phyloP scores from a whole-genome alignment of 2,888 invertebrate genomes.

The Acleris holmiana region DNA sequence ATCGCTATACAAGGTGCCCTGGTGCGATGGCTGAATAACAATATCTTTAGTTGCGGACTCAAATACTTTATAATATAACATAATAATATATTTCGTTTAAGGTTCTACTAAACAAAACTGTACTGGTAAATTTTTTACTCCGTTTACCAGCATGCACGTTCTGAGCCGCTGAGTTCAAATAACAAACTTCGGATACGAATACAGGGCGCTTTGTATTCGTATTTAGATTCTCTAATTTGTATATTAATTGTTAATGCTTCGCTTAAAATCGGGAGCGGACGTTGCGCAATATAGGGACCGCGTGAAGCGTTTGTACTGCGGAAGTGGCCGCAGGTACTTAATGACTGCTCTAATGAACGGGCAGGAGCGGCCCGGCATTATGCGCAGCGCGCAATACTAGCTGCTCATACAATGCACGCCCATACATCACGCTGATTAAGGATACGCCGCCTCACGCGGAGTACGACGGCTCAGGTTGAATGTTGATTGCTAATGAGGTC shows the following conservation, averaged over 20 bases:
- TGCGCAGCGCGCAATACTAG: slow-evolving; percentile 55
- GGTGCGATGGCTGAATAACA: slow-evolving; percentile 20
- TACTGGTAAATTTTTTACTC: not conserved
- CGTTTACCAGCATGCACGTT: not conserved
- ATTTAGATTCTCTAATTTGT: slow-evolving; percentile 37
- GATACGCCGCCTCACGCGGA: slow-evolving; percentile 11
- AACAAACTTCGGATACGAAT: not conserved
- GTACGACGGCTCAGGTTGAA: slow-evolving; percentile 12
- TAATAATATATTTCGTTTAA: no score
- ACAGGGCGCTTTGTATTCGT: slow-evolving; percentile 20
- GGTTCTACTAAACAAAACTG: no score
- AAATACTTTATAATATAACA: no score
- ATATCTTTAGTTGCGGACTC: slow-evolving; percentile 7
- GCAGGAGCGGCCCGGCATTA: slow-evolving; percentile 54
- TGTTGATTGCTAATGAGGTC: slow-evolving; percentile 26
- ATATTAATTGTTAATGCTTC: slow-evolving; percentile 42
- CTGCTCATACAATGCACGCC: slow-evolving; percentile 41
- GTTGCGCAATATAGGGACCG: slow-evolving; percentile 68
- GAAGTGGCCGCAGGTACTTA: slow-evolving; percentile 56
- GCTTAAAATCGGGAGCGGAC: slow-evolving; percentile 63
- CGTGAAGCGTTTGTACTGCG: slow-evolving; percentile 66
- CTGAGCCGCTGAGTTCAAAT: no score
- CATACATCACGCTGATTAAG: slow-evolving; percentile 31
- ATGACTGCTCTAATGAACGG: slow-evolving; percentile 60
- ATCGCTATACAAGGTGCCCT: slow-evolving; percentile 17